Evolutionary conservation across 2,113 vertebrate species (phyloP).

Genomic region (Orthonyx spaldingii): DNA sequence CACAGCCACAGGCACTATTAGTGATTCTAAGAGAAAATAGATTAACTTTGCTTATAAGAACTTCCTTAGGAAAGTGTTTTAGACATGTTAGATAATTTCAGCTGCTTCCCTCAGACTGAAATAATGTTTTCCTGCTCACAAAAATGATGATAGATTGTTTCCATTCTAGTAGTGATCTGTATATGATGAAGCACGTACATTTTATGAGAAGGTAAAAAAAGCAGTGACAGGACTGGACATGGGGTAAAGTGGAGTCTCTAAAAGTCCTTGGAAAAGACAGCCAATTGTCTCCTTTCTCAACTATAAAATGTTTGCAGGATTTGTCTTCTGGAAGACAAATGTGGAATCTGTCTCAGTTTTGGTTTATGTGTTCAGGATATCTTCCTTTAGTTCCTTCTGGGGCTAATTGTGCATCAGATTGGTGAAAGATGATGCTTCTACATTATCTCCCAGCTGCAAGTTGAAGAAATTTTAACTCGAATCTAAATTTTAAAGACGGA

Average conservation of each 20-base stretch:
- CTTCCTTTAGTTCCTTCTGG: background rate
- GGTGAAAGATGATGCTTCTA: rapidly evolving
- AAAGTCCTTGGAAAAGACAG: background rate
- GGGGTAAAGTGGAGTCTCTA: background rate
- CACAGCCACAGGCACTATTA: background rate
- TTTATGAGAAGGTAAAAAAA: background rate
- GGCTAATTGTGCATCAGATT: rapidly evolving
- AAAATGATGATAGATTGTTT: background rate
- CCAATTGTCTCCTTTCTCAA: background rate
- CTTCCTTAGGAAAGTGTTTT: background rate
- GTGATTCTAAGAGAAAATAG: background rate
- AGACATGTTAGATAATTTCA: background rate
- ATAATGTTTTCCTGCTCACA: background rate
- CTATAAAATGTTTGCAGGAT: background rate
- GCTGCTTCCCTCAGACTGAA: background rate
- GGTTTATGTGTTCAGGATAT: background rate
- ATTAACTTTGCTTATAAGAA: background rate
- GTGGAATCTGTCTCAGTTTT: background rate
- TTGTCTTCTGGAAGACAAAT: background rate
- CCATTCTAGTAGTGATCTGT: background rate
- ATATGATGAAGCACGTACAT: background rate
- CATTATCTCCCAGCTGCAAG: background rate
- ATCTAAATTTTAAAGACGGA: background rate
- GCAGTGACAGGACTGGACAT: background rate
- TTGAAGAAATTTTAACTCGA: background rate